A percentile compares a stretch with the other conserved stretches of the same genome.
Evolutionary conservation across 2,113 vertebrate species (phyloP).

Genomic region (Taxidea taxus): DNA sequence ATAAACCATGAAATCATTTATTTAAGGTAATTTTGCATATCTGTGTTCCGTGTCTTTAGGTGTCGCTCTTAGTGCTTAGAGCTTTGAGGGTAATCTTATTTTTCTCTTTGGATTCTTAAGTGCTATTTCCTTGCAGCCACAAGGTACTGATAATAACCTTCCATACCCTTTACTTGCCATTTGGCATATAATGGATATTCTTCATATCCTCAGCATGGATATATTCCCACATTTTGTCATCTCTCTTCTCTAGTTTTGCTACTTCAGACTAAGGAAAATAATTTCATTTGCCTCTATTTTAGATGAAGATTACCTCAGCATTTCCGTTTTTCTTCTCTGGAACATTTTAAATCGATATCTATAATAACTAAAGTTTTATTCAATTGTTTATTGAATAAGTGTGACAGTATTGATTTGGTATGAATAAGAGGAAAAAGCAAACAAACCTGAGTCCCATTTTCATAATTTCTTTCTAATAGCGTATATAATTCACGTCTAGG

Average conservation of each 20-base stretch:
- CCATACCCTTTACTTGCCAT: neutral
- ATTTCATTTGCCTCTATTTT: neutral
- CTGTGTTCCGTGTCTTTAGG: neutral
- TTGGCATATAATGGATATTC: neutral
- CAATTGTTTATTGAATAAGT: neutral
- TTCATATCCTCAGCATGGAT: neutral
- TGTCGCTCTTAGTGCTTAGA: neutral
- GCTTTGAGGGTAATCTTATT: neutral
- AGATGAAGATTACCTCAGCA: neutral
- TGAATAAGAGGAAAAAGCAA: neutral
- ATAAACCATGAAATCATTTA: neutral
- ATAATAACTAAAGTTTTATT: neutral
- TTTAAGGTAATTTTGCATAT: neutral
- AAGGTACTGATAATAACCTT: neutral
- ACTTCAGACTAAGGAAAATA: neutral
- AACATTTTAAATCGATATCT: neutral
- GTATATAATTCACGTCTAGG: neutral
- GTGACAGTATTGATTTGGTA: neutral
- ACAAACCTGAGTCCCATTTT: neutral
- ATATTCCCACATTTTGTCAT: neutral
- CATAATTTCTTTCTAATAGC: neutral
- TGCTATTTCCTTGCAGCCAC: neutral
- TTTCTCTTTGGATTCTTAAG: neutral
- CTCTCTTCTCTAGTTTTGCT: neutral
- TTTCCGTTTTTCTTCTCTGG: neutral